phyloP scores from a whole-genome alignment of 1,140 invertebrate genomes.

The Listronotus bonariensis region DNA sequence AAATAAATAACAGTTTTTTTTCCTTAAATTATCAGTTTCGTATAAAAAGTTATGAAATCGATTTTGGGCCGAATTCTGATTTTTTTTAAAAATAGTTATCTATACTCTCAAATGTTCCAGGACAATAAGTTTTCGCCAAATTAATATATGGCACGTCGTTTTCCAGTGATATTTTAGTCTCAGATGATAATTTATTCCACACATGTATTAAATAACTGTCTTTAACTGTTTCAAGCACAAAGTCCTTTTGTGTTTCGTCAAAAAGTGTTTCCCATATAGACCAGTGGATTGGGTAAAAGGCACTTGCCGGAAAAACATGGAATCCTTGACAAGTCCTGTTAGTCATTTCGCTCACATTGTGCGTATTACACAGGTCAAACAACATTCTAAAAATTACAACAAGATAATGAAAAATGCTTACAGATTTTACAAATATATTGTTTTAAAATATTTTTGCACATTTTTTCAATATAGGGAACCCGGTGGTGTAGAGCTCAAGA shows the following conservation, averaged over 20 bases:
- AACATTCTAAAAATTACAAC: background rate
- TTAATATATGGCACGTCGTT: background rate
- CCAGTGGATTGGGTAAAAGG: background rate
- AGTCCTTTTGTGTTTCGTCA: background rate
- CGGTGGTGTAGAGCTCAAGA: too few relatives aligned
- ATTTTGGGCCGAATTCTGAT: too few relatives aligned
- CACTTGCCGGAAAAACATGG: background rate
- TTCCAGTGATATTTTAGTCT: background rate
- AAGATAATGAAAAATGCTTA: too few relatives aligned
- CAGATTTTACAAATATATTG: too few relatives aligned
- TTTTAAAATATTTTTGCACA: too few relatives aligned
- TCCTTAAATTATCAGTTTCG: too few relatives aligned
- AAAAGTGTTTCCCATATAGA: background rate
- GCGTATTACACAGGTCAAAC: background rate
- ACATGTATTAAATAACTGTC: background rate
- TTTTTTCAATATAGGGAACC: too few relatives aligned
- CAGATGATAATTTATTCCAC: background rate
- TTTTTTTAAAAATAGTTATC: constrained; percentile 1
- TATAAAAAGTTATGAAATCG: too few relatives aligned
- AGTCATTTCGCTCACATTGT: background rate
- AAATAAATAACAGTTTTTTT: too few relatives aligned
- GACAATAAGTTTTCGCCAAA: background rate
- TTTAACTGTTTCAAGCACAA: background rate
- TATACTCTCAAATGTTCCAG: background rate
- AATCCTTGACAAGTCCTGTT: background rate